Conservation (phyloP, 2,888 invertebrate genomes). For the Nycteola revayana region DNA sequence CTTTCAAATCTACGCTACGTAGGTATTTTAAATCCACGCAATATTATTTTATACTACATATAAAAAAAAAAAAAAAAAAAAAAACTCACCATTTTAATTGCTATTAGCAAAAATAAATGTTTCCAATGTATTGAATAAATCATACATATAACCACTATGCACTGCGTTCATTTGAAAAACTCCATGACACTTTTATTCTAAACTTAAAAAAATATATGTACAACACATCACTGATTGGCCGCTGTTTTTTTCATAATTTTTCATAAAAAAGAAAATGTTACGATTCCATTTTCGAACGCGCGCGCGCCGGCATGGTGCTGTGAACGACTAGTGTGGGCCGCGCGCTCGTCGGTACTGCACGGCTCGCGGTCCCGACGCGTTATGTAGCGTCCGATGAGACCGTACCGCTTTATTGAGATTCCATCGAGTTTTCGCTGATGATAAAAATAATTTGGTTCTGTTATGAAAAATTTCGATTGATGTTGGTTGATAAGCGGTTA, state of each 20-base stretch:
- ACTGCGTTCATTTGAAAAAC: slow-evolving; percentile 69
- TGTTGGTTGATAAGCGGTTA: slow-evolving; percentile 19
- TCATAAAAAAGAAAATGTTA: slow-evolving; percentile 2
- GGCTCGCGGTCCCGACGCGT: slow-evolving; percentile 22
- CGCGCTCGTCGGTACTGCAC: slow-evolving; percentile 52
- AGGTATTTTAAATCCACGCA: background rate
- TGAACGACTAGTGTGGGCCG: slow-evolving; percentile 49
- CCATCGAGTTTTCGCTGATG: slow-evolving; percentile 48
- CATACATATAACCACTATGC: slow-evolving; percentile 76
- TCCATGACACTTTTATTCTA: slow-evolving; percentile 49
- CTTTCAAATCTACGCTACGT: slow-evolving; percentile 10
- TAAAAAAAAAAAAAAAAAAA: slow-evolving; percentile 29
- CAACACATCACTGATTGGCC: slow-evolving; percentile 26
- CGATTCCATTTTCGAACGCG: slow-evolving; percentile 41
- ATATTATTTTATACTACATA: slow-evolving; percentile 4
- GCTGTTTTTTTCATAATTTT: too few species aligned
- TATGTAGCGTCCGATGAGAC: slow-evolving; percentile 31
- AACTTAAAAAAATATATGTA: slow-evolving; percentile 28
- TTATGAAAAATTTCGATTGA: slow-evolving; percentile 19
- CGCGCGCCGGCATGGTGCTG: slow-evolving; percentile 29
- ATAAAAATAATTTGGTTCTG: slow-evolving; percentile 23
- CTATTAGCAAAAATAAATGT: slow-evolving; percentile 76
- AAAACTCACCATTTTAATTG: slow-evolving; percentile 76
- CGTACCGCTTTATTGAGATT: slow-evolving; percentile 44
- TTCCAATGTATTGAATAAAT: slow-evolving; percentile 79